Base-by-base conservation (phyloP, 2,888 invertebrate genomes). In the Ormia ochracea region DNA sequence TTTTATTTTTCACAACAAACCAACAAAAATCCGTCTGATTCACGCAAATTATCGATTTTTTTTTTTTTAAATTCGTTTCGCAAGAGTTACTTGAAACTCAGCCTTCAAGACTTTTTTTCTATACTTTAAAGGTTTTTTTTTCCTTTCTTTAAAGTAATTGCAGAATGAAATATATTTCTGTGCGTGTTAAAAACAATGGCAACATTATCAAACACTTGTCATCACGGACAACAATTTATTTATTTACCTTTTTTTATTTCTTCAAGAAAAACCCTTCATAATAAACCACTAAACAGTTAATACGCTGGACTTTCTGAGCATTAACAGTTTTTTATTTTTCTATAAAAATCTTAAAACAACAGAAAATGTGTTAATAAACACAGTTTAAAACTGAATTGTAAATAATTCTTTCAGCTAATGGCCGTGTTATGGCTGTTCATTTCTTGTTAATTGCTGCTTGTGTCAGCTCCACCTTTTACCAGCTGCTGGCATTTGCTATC, bases 51-150 rank as follows among this genome's bases (percentile, higher is more conserved):
- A 26, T 41, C 4, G 31, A 23, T 4, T 5, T 26, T n/a, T 26
- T 14, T n/a, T 26, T 26, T 0, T 21, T 28, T n/a, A n/a, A n/a
- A n/a, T 28, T 36, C 7, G 26, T 45, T 43, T 17, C 31, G 31
- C 3, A 59, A 19, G 10, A 14, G 14, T 41, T 17, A 41, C 14
- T 14, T 38, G 14, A 54, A 33, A 33, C 10, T 54, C 7, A 65
- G 17, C 65, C 65, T 66, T 66, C 65, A 52, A n/a, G 33, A 19
- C 6, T 52, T 36, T 19, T 0, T n/a, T n/a, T n/a, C n/a, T n/a
- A n/a, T n/a, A n/a, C n/a, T n/a, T 54, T 28, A 19, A 52, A 4
- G 41, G 5, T 28, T 43, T 28, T 19, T 14, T 0, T 50, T 14
- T 43, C 5, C 4, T 28, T 21, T 12, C 10, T 2, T 1, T 28